These are phyloP conservation scores for Caradrina kadenii DNA, from an alignment of 2,888 invertebrate genomes.

Conservation along the genomic window DNA sequence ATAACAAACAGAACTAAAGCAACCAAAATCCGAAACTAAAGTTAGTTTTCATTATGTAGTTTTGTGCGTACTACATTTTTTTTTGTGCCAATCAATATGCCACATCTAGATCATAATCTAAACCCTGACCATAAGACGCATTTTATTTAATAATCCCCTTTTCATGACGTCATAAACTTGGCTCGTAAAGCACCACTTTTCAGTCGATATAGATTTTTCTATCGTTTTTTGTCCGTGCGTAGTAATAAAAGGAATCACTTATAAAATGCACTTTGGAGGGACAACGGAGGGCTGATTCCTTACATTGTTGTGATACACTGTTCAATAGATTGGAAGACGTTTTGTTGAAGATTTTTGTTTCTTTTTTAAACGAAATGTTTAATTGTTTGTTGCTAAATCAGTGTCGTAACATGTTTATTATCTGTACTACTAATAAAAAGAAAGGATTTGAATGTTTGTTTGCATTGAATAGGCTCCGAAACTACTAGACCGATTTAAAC, in stretches of 20 bases:
- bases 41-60: no score
- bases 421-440: no score
- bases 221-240: constrained; percentile 79
- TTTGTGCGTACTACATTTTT: background rate
- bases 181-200: constrained; percentile 86
- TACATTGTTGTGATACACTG: constrained; percentile 74
- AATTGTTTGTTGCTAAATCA: background rate
- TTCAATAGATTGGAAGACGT: constrained; percentile 12
- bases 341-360: background rate
- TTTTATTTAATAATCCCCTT: constrained; percentile 83
- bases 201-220: constrained; percentile 81
- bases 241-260: constrained; percentile 90
- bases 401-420: no score
- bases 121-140: constrained; percentile 68
- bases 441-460: no score
- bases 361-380: background rate
- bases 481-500: no score
- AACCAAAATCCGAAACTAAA: no score
- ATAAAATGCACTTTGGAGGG: constrained; percentile 82
- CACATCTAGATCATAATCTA: constrained; percentile 34
- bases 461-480: no score
- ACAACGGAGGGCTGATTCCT: constrained; percentile 72
- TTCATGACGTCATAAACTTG: constrained; percentile 83
- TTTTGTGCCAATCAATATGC: background rate
- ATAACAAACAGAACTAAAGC: no score